A percentile compares a stretch with the other conserved stretches of the same genome.
Evolutionary conservation across 1,140 invertebrate species (phyloP).

Genomic region (Drosophila kohkoa): DNA sequence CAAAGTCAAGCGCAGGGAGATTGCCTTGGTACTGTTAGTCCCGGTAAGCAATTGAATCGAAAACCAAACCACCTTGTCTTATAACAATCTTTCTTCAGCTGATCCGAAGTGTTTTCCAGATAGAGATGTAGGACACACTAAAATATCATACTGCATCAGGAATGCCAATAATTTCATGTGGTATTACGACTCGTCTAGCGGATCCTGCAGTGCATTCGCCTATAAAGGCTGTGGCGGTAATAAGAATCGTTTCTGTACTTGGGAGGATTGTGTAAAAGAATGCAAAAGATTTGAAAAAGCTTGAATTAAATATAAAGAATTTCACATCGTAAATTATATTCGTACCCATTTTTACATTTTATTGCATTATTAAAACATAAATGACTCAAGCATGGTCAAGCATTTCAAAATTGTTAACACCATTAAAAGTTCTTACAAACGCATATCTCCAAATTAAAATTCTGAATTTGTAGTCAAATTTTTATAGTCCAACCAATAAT

Average conservation of each 20-base stretch:
- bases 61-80: background rate
- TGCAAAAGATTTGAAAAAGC: background rate
- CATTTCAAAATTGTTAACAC: background rate
- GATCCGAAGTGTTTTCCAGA: background rate
- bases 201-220: background rate
- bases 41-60: background rate
- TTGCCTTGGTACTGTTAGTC: slow-evolving; percentile 1
- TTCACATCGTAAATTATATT: no score
- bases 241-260: slow-evolving; percentile 12
- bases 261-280: background rate
- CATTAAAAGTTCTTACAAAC: no score
- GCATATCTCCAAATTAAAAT: no score
- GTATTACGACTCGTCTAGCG: background rate
- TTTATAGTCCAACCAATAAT: background rate
- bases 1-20: background rate
- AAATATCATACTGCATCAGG: background rate
- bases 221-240: slow-evolving; percentile 14
- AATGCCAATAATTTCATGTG: slow-evolving; percentile 10
- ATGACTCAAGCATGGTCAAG: no score
- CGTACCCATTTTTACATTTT: no score
- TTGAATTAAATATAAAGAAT: no score
- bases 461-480: no score
- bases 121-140: background rate
- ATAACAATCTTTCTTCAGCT: background rate
- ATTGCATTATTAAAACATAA: no score